Conservation (phyloP, 2,113 vertebrate genomes). For the Pachypanchax playfairii region DNA sequence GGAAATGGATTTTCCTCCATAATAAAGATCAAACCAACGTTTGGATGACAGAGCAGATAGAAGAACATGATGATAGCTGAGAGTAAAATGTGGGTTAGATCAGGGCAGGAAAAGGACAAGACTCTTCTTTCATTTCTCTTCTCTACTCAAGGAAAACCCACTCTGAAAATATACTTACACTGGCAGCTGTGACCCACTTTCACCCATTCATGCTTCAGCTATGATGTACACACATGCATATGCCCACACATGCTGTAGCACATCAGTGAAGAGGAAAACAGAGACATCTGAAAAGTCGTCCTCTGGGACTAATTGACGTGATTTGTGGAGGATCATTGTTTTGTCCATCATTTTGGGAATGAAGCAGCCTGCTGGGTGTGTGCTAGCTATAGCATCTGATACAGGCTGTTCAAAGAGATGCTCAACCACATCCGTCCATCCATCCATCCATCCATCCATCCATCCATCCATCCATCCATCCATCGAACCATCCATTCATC, state of each 20-base stretch:
- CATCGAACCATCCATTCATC: too few species aligned
- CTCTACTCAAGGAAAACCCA: slow-evolving; percentile 52
- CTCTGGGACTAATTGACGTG: slow-evolving; percentile 69
- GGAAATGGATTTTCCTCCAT: too few species aligned
- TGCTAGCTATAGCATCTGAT: slow-evolving; percentile 29
- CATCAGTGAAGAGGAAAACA: slow-evolving; percentile 76
- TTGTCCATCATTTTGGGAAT: slow-evolving; percentile 46
- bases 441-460: too few species aligned
- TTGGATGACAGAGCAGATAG: too few species aligned
- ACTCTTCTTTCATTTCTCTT: slow-evolving; percentile 36
- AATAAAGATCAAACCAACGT: too few species aligned
- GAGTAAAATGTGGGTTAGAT: too few species aligned
- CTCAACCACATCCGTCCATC: slow-evolving; percentile 36
- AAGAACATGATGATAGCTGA: too few species aligned
- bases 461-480: too few species aligned
- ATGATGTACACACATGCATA: slow-evolving; percentile 1
- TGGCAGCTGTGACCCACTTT: slow-evolving; percentile 82
- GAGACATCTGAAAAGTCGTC: slow-evolving; percentile 77
- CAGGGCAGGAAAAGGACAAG: slow-evolving; percentile 5
- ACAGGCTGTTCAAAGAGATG: slow-evolving; percentile 37
- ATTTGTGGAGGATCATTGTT: slow-evolving; percentile 62
- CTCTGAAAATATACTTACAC: slow-evolving; percentile 43
- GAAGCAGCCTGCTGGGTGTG: slow-evolving; percentile 27
- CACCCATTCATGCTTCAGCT: slow-evolving; percentile 59
- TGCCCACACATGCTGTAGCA: slow-evolving; percentile 26